phyloP scores from a whole-genome alignment of 2,797 vertebrate genomes.

The Oreochromis mossambicus region DNA sequence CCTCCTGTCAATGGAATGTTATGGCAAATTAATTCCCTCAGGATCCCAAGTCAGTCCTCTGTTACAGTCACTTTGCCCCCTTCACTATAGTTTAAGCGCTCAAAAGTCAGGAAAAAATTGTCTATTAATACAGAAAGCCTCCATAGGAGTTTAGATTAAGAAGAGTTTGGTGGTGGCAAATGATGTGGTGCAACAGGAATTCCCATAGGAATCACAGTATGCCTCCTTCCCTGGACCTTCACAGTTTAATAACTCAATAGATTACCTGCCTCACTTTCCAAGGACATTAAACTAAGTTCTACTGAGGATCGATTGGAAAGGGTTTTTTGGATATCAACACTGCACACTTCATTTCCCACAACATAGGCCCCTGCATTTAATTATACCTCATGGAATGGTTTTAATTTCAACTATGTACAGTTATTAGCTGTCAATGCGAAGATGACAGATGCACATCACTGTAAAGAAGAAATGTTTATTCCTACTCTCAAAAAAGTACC shows the following conservation, averaged over 20 bases:
- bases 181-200: constrained; percentile 40
- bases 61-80: constrained; percentile 18
- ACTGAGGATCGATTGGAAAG: constrained; percentile 67
- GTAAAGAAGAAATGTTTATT: background rate
- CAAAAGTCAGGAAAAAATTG: constrained; percentile 52
- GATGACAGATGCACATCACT: background rate
- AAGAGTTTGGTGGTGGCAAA: constrained; percentile 27
- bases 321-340: constrained; percentile 63
- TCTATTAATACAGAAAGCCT: constrained; percentile 47
- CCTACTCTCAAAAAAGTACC: background rate
- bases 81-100: constrained; percentile 43
- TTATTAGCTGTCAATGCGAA: constrained; percentile 14
- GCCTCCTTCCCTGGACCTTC: constrained; percentile 59
- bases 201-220: constrained; percentile 62
- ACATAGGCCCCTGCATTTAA: constrained; percentile 59
- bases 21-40: constrained; percentile 60
- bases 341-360: constrained; percentile 75
- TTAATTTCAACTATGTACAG: constrained; percentile 56
- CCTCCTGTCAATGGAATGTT: constrained; percentile 26
- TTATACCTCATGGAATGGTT: constrained; percentile 55
- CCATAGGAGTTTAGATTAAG: constrained; percentile 22
- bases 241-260: constrained; percentile 79
- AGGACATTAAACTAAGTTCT: constrained; percentile 78
- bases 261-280: constrained; percentile 76
- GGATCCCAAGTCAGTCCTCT: constrained; percentile 36